Evolutionary conservation across 2,113 vertebrate genomes (phyloP), one percentile per base, ranked within the genome.

Genomic region (Pomatostomus ruficeps): DNA sequence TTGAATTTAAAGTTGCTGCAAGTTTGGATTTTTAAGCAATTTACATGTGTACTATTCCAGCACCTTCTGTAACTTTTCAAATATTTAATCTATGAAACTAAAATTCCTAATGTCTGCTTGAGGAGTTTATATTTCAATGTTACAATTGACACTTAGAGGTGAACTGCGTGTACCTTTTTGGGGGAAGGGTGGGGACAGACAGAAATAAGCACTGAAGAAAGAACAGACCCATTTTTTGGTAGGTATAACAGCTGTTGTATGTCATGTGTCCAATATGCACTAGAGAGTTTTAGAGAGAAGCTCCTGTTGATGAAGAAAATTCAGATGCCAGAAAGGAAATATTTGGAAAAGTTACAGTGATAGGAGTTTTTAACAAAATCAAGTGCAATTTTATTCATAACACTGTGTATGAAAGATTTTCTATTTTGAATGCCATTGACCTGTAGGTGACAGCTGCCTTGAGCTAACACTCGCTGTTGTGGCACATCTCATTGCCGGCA

Each of bases 381-480:
- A 98, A 98, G 97, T 98, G 97, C 98, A 98, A 97, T 98, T 98
- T 98, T 98, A 97, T 98, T 98, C 98, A 97, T 97, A 97, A 98
- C 94, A 97, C 97, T 97, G 97, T 97, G 92, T 97, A 97, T 97
- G 98, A 96, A 97, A 98, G 95, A 98, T 97, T 92, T 97, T 98
- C 97, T 98, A 98, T 97, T 97, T 98, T 98, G 97, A 97, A 97
- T 97, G 97, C 97, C 96, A 97, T 97, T 98, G 97, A 98, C 94
- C 88, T 95, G 82, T 91, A 97, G 76, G 66, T 90, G 95, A 94
- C 96, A 97, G 85, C 96, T 97, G 91, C 82, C 83, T 96, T 95
- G 95, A 93, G 96, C 93, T 86, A 88, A 93, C 90, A 71, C 76
- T 95, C 33, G 66, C 93, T 95, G 90, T 96, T 96, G 93, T 97